Base-by-base conservation (phyloP, 2,888 invertebrate species). In the Heteromurus nitidus region DNA sequence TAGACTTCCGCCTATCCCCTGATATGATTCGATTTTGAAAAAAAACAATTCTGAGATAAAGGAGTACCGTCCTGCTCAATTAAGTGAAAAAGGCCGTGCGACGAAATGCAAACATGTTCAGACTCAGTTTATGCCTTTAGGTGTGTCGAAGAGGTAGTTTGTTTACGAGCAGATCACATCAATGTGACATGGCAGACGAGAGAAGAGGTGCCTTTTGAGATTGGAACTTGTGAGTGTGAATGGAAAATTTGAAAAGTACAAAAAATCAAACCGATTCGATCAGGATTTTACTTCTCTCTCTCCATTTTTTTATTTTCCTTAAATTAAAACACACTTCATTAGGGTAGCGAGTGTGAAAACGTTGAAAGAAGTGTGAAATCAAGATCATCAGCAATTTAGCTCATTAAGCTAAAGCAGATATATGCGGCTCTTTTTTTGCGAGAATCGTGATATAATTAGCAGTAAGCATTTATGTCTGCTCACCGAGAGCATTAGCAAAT, bases 351-450 rank as follows among this genome's bases (percentile, higher is more conserved):
- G 31, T 70, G 58, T 42, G 55, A 70, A 47, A 60, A 20, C 53
- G 7, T 47, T 47, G 47, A 24, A 42, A 74, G 53, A 50, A 47
- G 74, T 74, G 74, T 65, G 74, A 74, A 74, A 74, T 74, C 65
- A 64, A 74, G 74, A 53, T 74, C 74, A 74, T 74, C 65, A 74
- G 65, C 1, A 31, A 65, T 53, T 22, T 47, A 47, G 16, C 20
- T 53, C 24, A 53, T 22, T n/a, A 22, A 22, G 22, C 22, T 22
- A 22, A 53, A 13, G 47, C 13, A 5, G 5, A 53, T 13, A 53
- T 47, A 22, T n/a, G 53, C 53, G 53, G 53, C 53, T 20, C 22
- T n/a, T 20, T 53, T 53, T 13, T 22, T 22, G 53, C 18, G 53
- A 24, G 22, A 53, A 53, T 53, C 53, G n/a, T 47, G 47, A 47